These are phyloP conservation scores for Oncorhynchus keta DNA, from an alignment of 2,113 vertebrate species.

Conservation along the genomic window DNA sequence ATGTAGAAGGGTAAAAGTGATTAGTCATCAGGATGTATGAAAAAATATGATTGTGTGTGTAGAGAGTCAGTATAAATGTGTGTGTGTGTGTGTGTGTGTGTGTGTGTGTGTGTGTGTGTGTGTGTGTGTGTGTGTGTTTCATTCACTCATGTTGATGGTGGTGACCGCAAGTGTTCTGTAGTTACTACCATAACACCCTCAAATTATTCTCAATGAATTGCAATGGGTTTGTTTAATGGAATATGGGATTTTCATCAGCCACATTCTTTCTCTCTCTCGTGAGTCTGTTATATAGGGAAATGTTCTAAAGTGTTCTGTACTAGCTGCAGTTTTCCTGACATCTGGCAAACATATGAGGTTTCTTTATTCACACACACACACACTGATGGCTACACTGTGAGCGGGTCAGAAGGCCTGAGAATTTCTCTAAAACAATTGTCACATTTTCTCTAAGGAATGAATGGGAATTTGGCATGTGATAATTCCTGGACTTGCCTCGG, in stretches of 20 bases:
- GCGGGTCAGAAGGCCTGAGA: constrained; percentile 34
- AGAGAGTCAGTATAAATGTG: no score
- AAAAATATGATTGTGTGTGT: background rate
- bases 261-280: background rate
- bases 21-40: no score
- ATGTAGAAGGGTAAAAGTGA: no score
- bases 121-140: background rate
- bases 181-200: background rate
- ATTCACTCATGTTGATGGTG: background rate
- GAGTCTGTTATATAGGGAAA: background rate
- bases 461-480: constrained; percentile 37
- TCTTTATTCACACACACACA: background rate
- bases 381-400: background rate
- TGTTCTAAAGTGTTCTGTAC: background rate
- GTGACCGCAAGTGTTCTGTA: background rate
- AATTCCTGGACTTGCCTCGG: constrained; percentile 23
- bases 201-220: background rate
- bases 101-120: background rate
- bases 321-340: constrained; percentile 5
- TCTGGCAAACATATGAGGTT: constrained; percentile 9
- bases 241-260: background rate
- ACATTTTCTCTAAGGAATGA: constrained; percentile 33
- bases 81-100: background rate
- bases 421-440: constrained; percentile 47
- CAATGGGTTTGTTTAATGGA: background rate